Percentiles rank a stretch among this genome's conserved stretches.
Conservation (phyloP, 2,888 invertebrate genomes). For the Epirrhoe alternata region DNA sequence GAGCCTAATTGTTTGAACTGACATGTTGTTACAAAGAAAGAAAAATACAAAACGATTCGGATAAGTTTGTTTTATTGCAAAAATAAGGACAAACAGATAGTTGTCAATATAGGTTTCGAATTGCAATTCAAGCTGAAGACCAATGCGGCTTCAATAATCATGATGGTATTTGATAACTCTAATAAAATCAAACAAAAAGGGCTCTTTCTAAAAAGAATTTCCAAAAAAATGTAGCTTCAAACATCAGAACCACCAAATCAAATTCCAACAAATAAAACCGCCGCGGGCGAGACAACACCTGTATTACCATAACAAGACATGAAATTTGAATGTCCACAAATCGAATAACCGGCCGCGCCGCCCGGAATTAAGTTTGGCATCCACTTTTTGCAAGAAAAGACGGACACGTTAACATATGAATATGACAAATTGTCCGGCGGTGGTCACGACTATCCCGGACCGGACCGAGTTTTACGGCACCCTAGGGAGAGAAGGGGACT, state of each 20-base stretch:
- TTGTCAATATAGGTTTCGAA: too few relatives aligned
- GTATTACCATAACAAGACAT: slow-evolving; percentile 84
- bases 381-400: slow-evolving; percentile 85
- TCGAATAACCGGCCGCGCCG: slow-evolving; percentile 75
- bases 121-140: too few relatives aligned
- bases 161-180: not conserved
- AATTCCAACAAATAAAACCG: slow-evolving; percentile 47
- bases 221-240: not conserved
- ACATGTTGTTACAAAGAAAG: too few relatives aligned
- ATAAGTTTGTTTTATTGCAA: too few relatives aligned
- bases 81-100: too few relatives aligned
- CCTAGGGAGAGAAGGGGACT: slow-evolving; percentile 76
- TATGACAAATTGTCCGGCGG: slow-evolving; percentile 84
- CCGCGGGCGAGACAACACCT: slow-evolving; percentile 78
- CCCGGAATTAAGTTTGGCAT: slow-evolving; percentile 77
- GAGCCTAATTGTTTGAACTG: too few relatives aligned
- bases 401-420: slow-evolving; percentile 85
- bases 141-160: too few relatives aligned
- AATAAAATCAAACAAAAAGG: slow-evolving; percentile 19
- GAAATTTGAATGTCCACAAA: slow-evolving; percentile 83
- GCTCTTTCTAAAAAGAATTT: not conserved
- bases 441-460: slow-evolving; percentile 74
- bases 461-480: slow-evolving; percentile 82
- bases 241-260: slow-evolving; percentile 44
- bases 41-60: too few relatives aligned